A percentile compares a stretch with the other conserved stretches of the same genome.
phyloP scores from a whole-genome alignment of 2,797 vertebrate genomes.

The Clangula hyemalis region DNA sequence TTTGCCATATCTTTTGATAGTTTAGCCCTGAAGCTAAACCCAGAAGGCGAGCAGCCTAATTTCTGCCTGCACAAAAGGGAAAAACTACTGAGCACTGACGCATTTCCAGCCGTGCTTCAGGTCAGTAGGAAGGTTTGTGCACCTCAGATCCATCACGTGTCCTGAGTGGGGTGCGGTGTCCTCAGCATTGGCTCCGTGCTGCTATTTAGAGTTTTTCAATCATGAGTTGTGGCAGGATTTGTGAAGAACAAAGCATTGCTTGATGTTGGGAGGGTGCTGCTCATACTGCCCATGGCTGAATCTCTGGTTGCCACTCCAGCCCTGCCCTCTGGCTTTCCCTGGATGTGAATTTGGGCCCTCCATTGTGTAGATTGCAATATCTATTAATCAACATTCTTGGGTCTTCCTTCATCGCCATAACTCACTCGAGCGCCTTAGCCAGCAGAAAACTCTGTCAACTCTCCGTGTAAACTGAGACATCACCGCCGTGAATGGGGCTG shows the following conservation, averaged over 20 bases:
- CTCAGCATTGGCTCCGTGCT: neutral
- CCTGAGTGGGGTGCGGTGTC: neutral
- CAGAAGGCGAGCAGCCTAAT: neutral
- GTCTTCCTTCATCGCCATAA: constrained; percentile 36
- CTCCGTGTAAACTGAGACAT: constrained; percentile 63
- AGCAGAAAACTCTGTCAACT: constrained; percentile 57
- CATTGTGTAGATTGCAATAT: neutral
- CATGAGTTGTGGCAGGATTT: neutral
- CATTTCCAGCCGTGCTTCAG: neutral
- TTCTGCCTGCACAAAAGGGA: neutral
- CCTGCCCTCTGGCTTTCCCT: neutral
- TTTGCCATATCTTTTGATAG: neutral
- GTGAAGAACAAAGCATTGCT: neutral
- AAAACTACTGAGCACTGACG: accelerated
- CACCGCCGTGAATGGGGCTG: constrained; percentile 3
- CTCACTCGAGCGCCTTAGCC: neutral
- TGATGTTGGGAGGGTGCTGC: neutral
- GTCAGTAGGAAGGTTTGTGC: neutral
- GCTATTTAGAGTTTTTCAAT: constrained; percentile 3
- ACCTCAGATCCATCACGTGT: accelerated
- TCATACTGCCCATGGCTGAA: accelerated
- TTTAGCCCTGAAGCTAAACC: neutral
- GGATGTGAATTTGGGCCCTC: neutral
- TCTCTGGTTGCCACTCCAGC: neutral
- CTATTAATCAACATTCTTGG: constrained; percentile 57